Percentiles rank a stretch among this genome's conserved stretches.
phyloP scores from a whole-genome alignment of 2,888 invertebrate genomes.

The Dione juno region DNA sequence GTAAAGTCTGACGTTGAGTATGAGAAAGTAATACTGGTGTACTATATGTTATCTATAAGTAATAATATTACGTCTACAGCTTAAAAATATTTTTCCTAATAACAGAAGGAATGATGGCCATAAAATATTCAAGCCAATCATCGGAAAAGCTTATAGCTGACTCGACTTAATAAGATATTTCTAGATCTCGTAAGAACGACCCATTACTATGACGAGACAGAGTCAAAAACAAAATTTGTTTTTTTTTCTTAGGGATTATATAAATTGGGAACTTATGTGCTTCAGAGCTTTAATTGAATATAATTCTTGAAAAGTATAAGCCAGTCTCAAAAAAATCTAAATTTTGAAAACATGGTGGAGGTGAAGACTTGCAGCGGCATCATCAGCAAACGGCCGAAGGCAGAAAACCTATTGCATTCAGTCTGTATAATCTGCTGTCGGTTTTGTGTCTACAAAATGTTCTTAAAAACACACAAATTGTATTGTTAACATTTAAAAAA shows the following conservation, averaged over 20 bases:
- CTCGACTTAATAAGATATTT: slow-evolving; percentile 28
- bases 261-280: neutral
- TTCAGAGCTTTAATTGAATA: neutral
- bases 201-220: slow-evolving; percentile 6
- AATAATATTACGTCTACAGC: neutral
- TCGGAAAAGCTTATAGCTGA: slow-evolving; percentile 29
- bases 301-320: neutral
- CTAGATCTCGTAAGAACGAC: slow-evolving; percentile 25
- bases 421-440: too few relatives aligned
- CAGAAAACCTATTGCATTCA: too few relatives aligned
- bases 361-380: too few relatives aligned
- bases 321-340: too few relatives aligned
- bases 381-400: too few relatives aligned
- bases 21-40: neutral
- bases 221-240: neutral
- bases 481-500: too few relatives aligned
- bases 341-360: too few relatives aligned
- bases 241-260: slow-evolving; percentile 15
- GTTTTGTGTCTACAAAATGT: too few relatives aligned
- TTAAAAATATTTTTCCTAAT: slow-evolving; percentile 4
- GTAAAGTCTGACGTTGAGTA: too few relatives aligned
- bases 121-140: slow-evolving; percentile 37
- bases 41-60: neutral
- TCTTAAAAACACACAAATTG: too few relatives aligned
- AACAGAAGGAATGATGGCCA: slow-evolving; percentile 2